Conservation (phyloP, 2,797 vertebrate species). For the Lophius americanus region DNA sequence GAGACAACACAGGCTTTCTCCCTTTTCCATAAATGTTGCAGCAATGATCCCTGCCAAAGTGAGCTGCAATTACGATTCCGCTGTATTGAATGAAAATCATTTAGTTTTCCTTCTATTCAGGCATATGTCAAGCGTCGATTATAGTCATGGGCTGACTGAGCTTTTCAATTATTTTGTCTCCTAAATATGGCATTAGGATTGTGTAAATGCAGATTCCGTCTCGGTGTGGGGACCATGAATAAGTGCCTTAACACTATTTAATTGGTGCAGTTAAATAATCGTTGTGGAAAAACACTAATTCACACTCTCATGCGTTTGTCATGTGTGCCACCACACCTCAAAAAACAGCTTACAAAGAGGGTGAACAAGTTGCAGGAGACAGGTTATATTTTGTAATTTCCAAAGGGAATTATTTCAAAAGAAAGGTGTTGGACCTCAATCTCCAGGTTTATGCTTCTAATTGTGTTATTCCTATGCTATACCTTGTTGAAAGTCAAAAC, state of each 20-base stretch:
- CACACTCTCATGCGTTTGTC: background rate
- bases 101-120: background rate
- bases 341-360: background rate
- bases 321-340: background rate
- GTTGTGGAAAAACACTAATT: background rate
- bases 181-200: background rate
- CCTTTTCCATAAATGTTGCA: constrained; percentile 61
- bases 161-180: background rate
- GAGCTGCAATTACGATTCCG: constrained; percentile 43
- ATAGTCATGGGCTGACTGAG: background rate
- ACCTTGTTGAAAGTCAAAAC: too few species aligned
- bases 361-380: background rate
- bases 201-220: background rate
- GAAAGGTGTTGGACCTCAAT: background rate
- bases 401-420: background rate
- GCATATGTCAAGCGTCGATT: constrained; percentile 4
- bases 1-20: constrained; percentile 40
- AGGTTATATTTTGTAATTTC: constrained; percentile 17
- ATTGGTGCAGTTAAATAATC: background rate
- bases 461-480: too few species aligned
- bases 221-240: background rate
- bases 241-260: background rate
- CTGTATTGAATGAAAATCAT: constrained; percentile 2
- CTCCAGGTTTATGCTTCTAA: background rate
- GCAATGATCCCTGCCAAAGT: constrained; percentile 44